Conservation (phyloP, 35 echinoderm and acorn worm species). For the Diadema setosum region DNA sequence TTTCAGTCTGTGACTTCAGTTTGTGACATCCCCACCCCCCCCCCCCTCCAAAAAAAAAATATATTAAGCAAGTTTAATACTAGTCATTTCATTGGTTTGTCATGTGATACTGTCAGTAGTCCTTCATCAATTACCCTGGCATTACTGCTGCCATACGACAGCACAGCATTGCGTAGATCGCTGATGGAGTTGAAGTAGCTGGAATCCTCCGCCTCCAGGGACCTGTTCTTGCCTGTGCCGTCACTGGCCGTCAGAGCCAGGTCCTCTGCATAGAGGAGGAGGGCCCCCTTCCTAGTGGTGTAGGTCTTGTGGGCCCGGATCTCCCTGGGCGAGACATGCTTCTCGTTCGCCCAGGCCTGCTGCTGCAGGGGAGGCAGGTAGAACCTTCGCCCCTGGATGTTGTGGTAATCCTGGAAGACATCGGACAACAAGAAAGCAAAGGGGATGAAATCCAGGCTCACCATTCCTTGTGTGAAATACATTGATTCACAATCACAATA, state of each 20-base stretch:
- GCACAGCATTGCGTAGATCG: slow-evolving; percentile 89
- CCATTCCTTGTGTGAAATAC: too few species aligned
- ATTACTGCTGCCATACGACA: slow-evolving; percentile 89
- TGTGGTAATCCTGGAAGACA: slow-evolving; percentile 83
- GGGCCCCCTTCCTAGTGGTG: slow-evolving; percentile 88
- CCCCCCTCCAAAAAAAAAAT: too few species aligned
- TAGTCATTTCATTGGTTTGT: too few species aligned
- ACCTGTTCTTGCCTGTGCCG: slow-evolving; percentile 18
- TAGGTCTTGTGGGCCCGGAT: slow-evolving; percentile 8
- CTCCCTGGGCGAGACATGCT: slow-evolving; percentile 4
- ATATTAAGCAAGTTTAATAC: too few species aligned
- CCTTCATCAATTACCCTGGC: too few species aligned
- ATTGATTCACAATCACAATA: too few species aligned
- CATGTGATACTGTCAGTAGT: too few species aligned
- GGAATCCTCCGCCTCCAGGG: slow-evolving; percentile 87
- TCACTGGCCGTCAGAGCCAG: slow-evolving; percentile 41
- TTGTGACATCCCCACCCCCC: too few species aligned
- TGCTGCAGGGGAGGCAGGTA: slow-evolving; percentile 93
- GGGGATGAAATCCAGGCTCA: too few species aligned
- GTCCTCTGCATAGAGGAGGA: slow-evolving; percentile 92
- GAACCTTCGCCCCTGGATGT: slow-evolving; percentile 65
- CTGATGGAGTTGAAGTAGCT: slow-evolving; percentile 74
- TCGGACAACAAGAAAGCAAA: too few species aligned
- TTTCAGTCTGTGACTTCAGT: too few species aligned
- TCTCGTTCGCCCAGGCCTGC: slow-evolving; percentile 29